Conservation (phyloP, 2,113 vertebrate genomes). For the Alectura lathami region DNA sequence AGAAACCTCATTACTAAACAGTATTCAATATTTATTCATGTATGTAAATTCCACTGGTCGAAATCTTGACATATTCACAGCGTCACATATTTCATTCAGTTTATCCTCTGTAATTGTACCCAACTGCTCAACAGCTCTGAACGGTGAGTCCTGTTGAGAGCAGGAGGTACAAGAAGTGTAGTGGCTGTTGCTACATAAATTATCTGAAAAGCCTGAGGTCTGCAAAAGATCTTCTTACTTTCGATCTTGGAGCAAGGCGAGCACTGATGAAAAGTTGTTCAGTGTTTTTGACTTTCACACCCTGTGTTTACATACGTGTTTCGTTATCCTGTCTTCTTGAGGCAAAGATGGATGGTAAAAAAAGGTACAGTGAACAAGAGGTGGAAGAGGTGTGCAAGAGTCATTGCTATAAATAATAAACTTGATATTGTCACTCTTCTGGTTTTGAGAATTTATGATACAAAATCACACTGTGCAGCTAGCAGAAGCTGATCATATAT, state of each 20-base stretch:
- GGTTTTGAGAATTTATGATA: not conserved
- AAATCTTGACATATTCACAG: slow-evolving; percentile 68
- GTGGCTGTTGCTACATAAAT: slow-evolving; percentile 61
- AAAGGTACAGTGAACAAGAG: fast-evolving
- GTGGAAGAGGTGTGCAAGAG: not conserved
- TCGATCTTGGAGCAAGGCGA: not conserved
- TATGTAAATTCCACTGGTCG: slow-evolving; percentile 70
- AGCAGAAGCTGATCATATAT: not conserved
- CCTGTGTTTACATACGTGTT: not conserved
- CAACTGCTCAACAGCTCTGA: slow-evolving; percentile 70
- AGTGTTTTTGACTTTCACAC: not conserved
- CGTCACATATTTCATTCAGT: slow-evolving; percentile 66
- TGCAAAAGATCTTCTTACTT: slow-evolving; percentile 33
- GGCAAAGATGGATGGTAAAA: not conserved
- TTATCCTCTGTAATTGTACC: slow-evolving; percentile 73
- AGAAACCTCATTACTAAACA: slow-evolving; percentile 39
- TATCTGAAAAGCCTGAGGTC: slow-evolving; percentile 40
- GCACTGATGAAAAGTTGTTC: not conserved
- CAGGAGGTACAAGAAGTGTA: slow-evolving; percentile 31
- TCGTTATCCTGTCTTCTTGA: not conserved
- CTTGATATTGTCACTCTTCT: not conserved
- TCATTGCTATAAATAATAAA: not conserved
- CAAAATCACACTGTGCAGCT: not conserved
- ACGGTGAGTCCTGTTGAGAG: slow-evolving; percentile 65
- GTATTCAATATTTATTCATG: slow-evolving; percentile 69